A percentile compares a stretch with the other conserved stretches of the same genome.
phyloP scores from a whole-genome alignment of 2,113 vertebrate genomes.

The Philantomba maxwellii region DNA sequence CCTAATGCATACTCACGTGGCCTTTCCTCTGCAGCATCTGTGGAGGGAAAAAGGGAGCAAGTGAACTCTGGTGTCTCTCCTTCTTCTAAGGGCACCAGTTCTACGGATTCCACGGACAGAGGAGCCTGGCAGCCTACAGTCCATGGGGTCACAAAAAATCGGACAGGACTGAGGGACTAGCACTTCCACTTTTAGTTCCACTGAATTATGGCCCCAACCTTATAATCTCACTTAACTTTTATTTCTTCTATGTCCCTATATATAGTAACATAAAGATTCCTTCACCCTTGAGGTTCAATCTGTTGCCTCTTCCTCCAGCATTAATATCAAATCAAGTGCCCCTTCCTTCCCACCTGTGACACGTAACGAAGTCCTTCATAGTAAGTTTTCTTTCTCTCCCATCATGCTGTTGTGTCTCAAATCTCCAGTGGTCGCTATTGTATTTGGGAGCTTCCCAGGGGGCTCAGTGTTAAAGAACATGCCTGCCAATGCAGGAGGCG shows the following conservation, averaged over 20 bases:
- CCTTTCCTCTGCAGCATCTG: not conserved
- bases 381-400: not conserved
- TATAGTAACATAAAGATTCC: not conserved
- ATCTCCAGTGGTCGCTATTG: not conserved
- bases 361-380: not conserved
- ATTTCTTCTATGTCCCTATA: not conserved
- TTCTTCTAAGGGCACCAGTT: not conserved
- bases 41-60: not conserved
- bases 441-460: not conserved
- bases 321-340: not conserved
- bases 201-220: not conserved
- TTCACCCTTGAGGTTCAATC: not conserved
- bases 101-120: not conserved
- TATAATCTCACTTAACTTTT: not conserved
- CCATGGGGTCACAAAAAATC: not conserved
- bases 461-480: not conserved
- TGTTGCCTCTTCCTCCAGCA: not conserved
- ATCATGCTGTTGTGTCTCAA: not conserved
- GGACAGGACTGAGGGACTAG: not conserved
- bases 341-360: not conserved
- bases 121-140: not conserved
- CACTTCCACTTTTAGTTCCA: not conserved
- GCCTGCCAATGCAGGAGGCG: not conserved
- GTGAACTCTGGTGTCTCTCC: not conserved
- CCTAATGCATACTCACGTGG: not conserved